These are phyloP conservation scores for Zaprionus vittiger DNA, from an alignment of 1,140 invertebrate genomes.

Conservation along the genomic window DNA sequence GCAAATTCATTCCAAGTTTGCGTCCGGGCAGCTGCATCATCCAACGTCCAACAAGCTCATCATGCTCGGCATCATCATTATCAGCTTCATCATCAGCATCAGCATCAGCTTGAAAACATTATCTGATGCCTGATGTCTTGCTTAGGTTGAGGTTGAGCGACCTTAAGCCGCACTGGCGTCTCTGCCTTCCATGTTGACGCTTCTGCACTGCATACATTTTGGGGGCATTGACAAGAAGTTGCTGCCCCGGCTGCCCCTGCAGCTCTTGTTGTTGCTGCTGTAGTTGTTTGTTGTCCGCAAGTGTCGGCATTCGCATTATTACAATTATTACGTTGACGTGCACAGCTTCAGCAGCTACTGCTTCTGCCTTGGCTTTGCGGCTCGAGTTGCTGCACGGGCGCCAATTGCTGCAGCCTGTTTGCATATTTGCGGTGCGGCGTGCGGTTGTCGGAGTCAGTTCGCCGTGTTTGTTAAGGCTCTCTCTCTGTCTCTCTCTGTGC, in stretches of 20 bases:
- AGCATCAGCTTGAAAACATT: constrained; percentile 34
- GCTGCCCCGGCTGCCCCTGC: constrained; percentile 21
- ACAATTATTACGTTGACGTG: constrained; percentile 79
- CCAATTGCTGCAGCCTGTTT: constrained; percentile 50
- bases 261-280: constrained; percentile 29
- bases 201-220: constrained; percentile 40
- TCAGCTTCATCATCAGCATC: constrained; percentile 51
- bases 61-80: constrained; percentile 33
- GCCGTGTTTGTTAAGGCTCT: constrained; percentile 33
- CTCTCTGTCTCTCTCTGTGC: background rate
- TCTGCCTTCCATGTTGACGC: constrained; percentile 28
- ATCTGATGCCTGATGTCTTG: constrained; percentile 53
- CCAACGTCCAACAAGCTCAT: constrained; percentile 13
- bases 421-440: constrained; percentile 63
- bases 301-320: constrained; percentile 79
- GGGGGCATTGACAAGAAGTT: constrained; percentile 24
- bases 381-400: constrained; percentile 11
- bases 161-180: constrained; percentile 36
- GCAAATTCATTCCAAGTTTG: constrained; percentile 79
- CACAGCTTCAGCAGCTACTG: constrained; percentile 43
- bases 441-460: constrained; percentile 60
- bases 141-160: constrained; percentile 44
- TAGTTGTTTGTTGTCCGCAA: constrained; percentile 60
- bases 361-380: constrained; percentile 13
- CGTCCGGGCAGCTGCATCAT: constrained; percentile 31